These are phyloP conservation scores for Apoda limacodes DNA, from an alignment of 2,888 invertebrate genomes.

Conservation along the genomic window DNA sequence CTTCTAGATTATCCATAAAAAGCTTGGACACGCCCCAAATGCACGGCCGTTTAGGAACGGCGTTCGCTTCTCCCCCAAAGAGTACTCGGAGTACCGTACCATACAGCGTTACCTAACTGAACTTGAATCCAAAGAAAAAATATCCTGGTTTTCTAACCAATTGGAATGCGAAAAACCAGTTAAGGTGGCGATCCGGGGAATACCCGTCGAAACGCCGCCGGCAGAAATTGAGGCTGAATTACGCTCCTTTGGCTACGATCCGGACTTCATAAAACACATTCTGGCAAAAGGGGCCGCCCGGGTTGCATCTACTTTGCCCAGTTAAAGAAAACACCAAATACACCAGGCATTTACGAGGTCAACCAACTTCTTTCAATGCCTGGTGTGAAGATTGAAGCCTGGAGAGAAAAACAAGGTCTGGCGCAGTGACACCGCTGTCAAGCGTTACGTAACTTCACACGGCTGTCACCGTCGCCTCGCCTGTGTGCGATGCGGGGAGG, in stretches of 20 bases:
- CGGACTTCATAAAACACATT: too few relatives aligned
- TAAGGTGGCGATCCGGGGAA: constrained; percentile 17
- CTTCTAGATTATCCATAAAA: constrained; percentile 1
- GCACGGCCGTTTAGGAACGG: constrained; percentile 7
- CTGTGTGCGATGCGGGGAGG: constrained; percentile 5
- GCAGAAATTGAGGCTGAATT: constrained; percentile 7
- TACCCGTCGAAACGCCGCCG: too few relatives aligned
- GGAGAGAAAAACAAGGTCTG: constrained; percentile 8
- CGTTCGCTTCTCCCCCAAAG: constrained; percentile 2
- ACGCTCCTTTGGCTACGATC: too few relatives aligned
- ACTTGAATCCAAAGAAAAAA: too few relatives aligned
- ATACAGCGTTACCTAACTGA: too few relatives aligned
- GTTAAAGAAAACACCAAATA: constrained; percentile 1
- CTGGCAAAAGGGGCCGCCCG: constrained; percentile 6
- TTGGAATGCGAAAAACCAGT: constrained; percentile 10
- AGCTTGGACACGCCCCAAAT: constrained; percentile 2
- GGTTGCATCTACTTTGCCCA: constrained; percentile 10
- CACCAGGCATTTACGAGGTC: constrained; percentile 7
- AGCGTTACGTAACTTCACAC: constrained; percentile 13
- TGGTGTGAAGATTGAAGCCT: too few relatives aligned
- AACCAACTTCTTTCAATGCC: constrained; percentile 7
- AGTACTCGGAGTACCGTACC: constrained; percentile 7
- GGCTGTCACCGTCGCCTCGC: constrained; percentile 17
- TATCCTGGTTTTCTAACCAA: constrained; percentile 18
- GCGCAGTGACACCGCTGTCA: constrained; percentile 18